Base-by-base conservation (phyloP, 2,888 invertebrate genomes). In the Dysmachus trigonus region DNA sequence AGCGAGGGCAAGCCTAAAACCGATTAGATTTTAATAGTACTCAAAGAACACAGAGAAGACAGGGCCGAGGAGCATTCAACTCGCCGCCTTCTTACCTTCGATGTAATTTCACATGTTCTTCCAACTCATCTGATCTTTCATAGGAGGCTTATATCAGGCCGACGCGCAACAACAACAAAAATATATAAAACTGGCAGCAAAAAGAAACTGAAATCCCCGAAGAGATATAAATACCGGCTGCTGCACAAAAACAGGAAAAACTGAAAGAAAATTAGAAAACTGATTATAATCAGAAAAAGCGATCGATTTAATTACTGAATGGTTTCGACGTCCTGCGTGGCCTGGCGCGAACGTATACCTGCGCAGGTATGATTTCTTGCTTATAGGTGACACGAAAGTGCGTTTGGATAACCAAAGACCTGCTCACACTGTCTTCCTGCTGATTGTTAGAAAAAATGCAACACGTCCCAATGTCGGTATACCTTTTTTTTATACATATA, bases 211-310 rank as follows among this genome's bases (percentile, higher is more conserved):
- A 62, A 81, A 81, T 81, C 81, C 18, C 33, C 33, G 81, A 81
- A 62, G 81, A 81, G 81, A 81, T 77, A 77, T 47, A 81, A 30
- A 81, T 62, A 81, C 81, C 62, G 81, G 53, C 53, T 33, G 53
- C 53, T 33, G 53, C 33, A 81, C 53, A 72, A 83, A 83, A 83
- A 83, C 83, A 83, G 83, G 83, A 83, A 83, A 83, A 83, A 83
- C 83, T 83, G 38, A 76, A 85, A 74, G 85, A 85, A 85, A 85
- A 85, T 76, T 76, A 76, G 76, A 85, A 85, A 85, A 85, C 74
- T 77, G 85, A 85, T 85, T 85, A 53, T 77, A 85, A 85, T 85
- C 85, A 53, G 74, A 85, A 85, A 85, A 85, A 85, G 62, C 85
- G 85, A 85, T 85, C 76, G 62, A 51, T 85, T 85, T 85, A 85